Evolutionary conservation across 2,888 invertebrate species (phyloP).

Genomic region (Euplagia quadripunctaria): DNA sequence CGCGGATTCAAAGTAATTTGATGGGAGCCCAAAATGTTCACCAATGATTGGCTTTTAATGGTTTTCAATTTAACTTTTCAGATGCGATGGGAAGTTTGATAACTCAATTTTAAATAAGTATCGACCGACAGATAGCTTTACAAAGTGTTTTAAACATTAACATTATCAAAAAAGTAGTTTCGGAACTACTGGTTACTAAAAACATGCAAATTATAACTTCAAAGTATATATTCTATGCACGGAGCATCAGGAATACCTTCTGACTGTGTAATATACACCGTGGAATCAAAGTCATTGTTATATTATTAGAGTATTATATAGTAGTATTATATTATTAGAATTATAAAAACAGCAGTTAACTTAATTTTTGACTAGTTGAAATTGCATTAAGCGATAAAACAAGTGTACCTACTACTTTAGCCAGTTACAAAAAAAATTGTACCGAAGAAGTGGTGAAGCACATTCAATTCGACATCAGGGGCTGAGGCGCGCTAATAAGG

Average conservation of each 20-base stretch:
- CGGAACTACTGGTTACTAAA: background rate
- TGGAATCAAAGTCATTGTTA: too few species aligned
- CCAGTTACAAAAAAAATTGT: too few species aligned
- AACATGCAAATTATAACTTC: background rate
- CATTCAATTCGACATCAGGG: too few species aligned
- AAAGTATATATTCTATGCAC: background rate
- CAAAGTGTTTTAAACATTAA: slow-evolving; percentile 27
- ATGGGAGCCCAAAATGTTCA: slow-evolving; percentile 65
- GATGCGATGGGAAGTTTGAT: slow-evolving; percentile 71
- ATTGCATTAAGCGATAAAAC: too few species aligned
- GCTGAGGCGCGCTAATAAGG: too few species aligned
- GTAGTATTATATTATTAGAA: too few species aligned
- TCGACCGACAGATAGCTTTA: slow-evolving; percentile 36
- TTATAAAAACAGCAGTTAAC: too few species aligned
- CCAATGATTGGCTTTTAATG: slow-evolving; percentile 75
- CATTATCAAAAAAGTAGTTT: background rate
- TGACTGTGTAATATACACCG: background rate
- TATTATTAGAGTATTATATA: too few species aligned
- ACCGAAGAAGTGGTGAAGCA: too few species aligned
- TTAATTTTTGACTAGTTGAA: too few species aligned
- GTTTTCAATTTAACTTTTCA: slow-evolving; percentile 79
- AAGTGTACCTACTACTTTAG: too few species aligned
- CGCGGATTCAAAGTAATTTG: slow-evolving; percentile 70
- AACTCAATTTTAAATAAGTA: slow-evolving; percentile 68
- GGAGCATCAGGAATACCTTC: background rate